phyloP scores from a whole-genome alignment of 2,113 vertebrate genomes.

The Sceloporus tristichus region DNA sequence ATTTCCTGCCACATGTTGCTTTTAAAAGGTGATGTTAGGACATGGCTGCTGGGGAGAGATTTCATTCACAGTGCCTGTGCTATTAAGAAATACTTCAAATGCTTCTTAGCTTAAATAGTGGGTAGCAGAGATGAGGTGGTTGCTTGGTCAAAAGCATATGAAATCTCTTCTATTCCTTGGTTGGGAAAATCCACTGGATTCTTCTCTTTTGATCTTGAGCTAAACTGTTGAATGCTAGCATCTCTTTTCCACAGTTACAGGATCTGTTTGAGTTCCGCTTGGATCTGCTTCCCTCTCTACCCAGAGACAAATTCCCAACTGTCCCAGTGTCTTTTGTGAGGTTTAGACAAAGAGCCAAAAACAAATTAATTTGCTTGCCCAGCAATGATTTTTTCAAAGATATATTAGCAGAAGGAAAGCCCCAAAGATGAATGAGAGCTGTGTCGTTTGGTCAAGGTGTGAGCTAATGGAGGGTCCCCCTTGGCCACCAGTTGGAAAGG shows the following conservation, averaged over 20 bases:
- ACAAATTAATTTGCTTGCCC: not conserved
- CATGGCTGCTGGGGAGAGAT: slow-evolving; percentile 13
- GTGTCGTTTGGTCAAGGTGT: not conserved
- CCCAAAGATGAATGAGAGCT: not conserved
- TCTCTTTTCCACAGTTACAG: not conserved
- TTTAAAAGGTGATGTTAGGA: slow-evolving; percentile 28
- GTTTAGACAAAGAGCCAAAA: not conserved
- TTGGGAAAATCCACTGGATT: not conserved
- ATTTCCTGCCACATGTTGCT: slow-evolving; percentile 10
- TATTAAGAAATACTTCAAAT: not conserved
- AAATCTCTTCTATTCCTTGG: slow-evolving; percentile 4
- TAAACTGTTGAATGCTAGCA: not conserved
- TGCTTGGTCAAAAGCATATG: not conserved
- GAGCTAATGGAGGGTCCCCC: not conserved
- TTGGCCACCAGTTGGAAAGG: not conserved
- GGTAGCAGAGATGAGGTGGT: not conserved
- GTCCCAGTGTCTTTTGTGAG: not conserved
- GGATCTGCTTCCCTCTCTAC: not conserved
- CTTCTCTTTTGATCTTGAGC: not conserved
- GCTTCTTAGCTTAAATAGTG: not conserved
- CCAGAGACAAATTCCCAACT: not conserved
- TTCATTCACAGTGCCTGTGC: not conserved
- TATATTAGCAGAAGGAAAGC: not conserved
- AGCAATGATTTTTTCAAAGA: not conserved
- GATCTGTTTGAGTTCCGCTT: not conserved